Evolutionary conservation across 2,888 invertebrate species (phyloP), one percentile per base, ranked within the genome.

Genomic region (Melikaiella ostensackeni): DNA sequence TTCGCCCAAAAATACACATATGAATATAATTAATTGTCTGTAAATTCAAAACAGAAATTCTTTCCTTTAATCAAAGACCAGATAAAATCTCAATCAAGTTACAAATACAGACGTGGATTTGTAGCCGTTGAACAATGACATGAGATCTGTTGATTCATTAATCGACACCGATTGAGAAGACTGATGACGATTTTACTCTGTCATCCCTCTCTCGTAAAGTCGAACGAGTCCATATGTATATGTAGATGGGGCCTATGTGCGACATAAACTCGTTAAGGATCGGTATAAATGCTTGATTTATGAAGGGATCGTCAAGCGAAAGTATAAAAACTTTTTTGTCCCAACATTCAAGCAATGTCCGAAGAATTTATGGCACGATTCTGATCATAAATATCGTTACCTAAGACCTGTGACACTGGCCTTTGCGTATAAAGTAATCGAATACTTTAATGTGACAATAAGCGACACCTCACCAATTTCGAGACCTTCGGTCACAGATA

Each of bases 281-380:
- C 76, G 50, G 80, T 73, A 80, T 83, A 80, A 81, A 82, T 81
- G 76, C 77, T 80, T 82, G 83, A 83, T 83, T 83, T 83, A 83
- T 82, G 66, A 64, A 70, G 30, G 30, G 16, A 38, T n/a, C 13
- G 1, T 30, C 9, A 76, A 76, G 55, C 46, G 11, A 57, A 64
- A 57, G 57, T 57, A 30, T 55, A 57, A 57, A 46, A 38, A 35
- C 46, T n/a, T 35, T 57, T 27, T 64, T n/a, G 24, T 70, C 75
- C 57, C 61, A 46, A 75, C 61, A 77, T 66, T 75, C 70, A 50
- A 66, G 64, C 61, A 24, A 70, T 11, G 61, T 77, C 59, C 33
- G 13, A 59, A 59, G 46, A 61, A 38, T 66, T 63, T 64, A 64
- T 66, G 50, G 50, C 13, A 76, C 59, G 19, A 70, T 33, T 35